Conservation (phyloP, 2,113 vertebrate genomes). For the Okapia johnstoni region DNA sequence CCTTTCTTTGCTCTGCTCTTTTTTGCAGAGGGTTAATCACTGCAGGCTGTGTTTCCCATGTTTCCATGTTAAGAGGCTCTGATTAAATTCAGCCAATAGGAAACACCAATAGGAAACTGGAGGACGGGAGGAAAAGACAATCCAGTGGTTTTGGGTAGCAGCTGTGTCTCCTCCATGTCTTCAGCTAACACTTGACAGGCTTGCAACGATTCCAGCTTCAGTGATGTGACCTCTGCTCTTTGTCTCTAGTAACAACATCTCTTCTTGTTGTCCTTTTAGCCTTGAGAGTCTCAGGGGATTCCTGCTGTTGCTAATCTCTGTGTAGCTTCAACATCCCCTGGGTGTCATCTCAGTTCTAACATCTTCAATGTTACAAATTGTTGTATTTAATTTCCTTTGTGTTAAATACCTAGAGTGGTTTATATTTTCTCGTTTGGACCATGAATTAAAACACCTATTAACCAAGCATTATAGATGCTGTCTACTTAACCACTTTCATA, state of each 20-base stretch:
- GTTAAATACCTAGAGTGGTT: not conserved
- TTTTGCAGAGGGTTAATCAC: not conserved
- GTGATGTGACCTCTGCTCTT: not conserved
- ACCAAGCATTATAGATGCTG: not conserved
- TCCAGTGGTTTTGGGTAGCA: not conserved
- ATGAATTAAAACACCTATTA: not conserved
- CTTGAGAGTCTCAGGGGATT: not conserved
- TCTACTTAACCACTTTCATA: not conserved
- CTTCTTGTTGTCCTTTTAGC: not conserved
- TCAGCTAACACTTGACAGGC: not conserved
- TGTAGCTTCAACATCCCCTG: not conserved
- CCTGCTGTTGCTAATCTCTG: not conserved
- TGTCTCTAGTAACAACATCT: not conserved
- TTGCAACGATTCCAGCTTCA: not conserved
- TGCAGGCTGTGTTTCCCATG: not conserved
- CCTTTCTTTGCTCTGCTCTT: not conserved
- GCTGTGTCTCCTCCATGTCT: not conserved
- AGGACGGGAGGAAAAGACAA: not conserved
- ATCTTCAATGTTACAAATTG: not conserved
- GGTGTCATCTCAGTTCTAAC: not conserved
- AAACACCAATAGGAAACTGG: not conserved
- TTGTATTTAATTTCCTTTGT: not conserved
- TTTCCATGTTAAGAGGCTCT: not conserved
- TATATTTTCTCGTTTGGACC: not conserved
- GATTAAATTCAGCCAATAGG: not conserved